A percentile compares a stretch with the other conserved stretches of the same genome.
phyloP scores from a whole-genome alignment of 2,797 vertebrate genomes.

The Aselliscus stoliczkanus region DNA sequence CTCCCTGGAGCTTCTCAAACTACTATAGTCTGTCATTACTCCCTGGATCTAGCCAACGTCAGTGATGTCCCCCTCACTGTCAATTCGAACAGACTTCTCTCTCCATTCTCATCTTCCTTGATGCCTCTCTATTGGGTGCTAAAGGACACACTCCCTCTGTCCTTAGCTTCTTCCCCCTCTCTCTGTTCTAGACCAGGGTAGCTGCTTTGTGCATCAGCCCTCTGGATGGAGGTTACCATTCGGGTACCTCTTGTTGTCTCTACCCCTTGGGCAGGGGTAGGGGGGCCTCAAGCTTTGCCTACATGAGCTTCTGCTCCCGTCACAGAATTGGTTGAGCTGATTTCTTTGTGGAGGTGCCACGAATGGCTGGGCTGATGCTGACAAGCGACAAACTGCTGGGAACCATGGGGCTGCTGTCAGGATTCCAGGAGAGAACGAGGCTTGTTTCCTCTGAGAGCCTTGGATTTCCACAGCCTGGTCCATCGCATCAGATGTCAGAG shows the following conservation, averaged over 20 bases:
- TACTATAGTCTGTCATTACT: background rate
- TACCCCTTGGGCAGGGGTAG: background rate
- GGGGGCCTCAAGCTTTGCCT: conserved; percentile 1
- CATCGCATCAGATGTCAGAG: conserved; percentile 1
- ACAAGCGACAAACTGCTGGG: conserved; percentile 54
- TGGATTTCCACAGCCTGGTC: conserved; percentile 20
- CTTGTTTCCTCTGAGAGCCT: background rate
- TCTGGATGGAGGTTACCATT: background rate
- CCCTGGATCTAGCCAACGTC: background rate
- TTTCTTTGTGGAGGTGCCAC: conserved; percentile 15
- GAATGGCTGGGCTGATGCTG: conserved; percentile 47
- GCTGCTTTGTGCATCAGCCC: background rate
- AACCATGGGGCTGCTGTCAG: conserved; percentile 14
- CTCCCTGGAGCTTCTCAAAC: background rate
- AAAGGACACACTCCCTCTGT: background rate
- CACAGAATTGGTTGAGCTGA: conserved; percentile 43
- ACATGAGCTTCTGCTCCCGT: background rate
- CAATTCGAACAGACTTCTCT: background rate
- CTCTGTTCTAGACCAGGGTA: background rate
- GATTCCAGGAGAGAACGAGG: conserved; percentile 29
- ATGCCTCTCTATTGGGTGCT: background rate
- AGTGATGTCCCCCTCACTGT: background rate
- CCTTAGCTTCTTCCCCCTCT: background rate
- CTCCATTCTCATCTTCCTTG: background rate
- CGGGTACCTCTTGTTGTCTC: background rate